Percentiles rank a stretch among this genome's conserved stretches.
Evolutionary conservation across 2,888 invertebrate genomes (phyloP).

Genomic region (Catotricha subobsoleta): DNA sequence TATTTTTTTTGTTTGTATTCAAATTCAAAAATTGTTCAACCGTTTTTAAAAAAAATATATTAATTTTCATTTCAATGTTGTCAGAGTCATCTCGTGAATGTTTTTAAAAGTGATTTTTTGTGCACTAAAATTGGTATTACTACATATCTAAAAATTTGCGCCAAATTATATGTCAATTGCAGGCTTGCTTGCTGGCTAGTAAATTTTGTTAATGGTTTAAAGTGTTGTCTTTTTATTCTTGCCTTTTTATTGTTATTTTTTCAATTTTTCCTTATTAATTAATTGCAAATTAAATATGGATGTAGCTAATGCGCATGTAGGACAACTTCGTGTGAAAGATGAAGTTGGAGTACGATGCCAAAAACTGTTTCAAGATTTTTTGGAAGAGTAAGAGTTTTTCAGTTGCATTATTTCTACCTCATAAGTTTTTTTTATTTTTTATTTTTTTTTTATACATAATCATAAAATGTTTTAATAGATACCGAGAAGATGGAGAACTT

Average conservation of each 20-base stretch:
- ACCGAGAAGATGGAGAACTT: constrained; percentile 68
- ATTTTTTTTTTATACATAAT: constrained; percentile 6
- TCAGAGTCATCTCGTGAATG: no score
- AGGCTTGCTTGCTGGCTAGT: no score
- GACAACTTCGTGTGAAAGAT: constrained; percentile 64
- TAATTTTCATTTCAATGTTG: no score
- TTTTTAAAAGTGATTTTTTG: no score
- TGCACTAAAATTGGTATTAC: no score
- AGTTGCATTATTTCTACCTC: neutral
- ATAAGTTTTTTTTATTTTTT: neutral
- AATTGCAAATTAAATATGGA: constrained; percentile 47
- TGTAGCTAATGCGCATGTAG: constrained; percentile 57
- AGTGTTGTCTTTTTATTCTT: no score
- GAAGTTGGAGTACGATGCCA: constrained; percentile 86
- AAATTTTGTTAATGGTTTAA: no score
- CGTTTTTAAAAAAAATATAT: no score
- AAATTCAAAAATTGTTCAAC: no score
- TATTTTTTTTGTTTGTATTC: no score
- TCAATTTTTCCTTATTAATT: neutral
- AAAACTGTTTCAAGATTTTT: constrained; percentile 88
- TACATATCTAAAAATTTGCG: no score
- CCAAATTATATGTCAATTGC: no score
- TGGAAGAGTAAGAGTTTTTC: constrained; percentile 68
- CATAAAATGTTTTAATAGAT: constrained; percentile 41
- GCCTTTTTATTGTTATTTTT: neutral